These are phyloP conservation scores for Heterodera filipjevi DNA, from an alignment of 2,888 invertebrate genomes.

Conservation along the genomic window DNA sequence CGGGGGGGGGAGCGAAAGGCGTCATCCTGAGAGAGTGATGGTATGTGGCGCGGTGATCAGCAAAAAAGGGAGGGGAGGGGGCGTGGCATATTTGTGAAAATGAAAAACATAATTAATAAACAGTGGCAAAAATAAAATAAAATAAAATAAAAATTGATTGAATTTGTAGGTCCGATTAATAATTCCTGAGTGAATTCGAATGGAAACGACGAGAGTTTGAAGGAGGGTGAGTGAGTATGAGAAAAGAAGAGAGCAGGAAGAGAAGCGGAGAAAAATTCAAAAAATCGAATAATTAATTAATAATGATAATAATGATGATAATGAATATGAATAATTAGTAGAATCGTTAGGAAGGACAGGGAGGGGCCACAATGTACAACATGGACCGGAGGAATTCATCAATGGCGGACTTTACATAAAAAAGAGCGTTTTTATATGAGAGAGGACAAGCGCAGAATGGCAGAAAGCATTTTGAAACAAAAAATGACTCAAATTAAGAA, in stretches of 20 bases:
- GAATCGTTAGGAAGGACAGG: not conserved
- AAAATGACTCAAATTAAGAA: not conserved
- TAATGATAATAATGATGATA: not conserved
- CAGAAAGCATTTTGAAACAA: not conserved
- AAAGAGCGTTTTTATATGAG: not conserved
- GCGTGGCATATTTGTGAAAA: not conserved
- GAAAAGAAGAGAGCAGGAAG: not conserved
- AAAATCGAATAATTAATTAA: not conserved
- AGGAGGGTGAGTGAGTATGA: not conserved
- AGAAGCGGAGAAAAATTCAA: not conserved
- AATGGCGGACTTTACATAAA: not conserved
- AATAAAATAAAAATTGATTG: not conserved
- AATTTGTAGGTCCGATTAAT: not conserved
- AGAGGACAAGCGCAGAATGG: not conserved
- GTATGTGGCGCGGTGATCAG: slow-evolving; percentile 4
- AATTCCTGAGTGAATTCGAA: not conserved
- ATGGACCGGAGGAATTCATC: slow-evolving; percentile 22
- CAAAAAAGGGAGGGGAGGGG: not conserved
- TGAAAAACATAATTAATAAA: not conserved
- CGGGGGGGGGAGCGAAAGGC: not conserved
- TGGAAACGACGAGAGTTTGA: slow-evolving; percentile 7
- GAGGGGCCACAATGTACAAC: slow-evolving; percentile 10
- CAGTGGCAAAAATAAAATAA: not conserved
- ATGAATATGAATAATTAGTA: not conserved
- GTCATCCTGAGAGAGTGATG: not conserved